Evolutionary conservation across 2,888 invertebrate genomes (phyloP).

Genomic region (Zonitis immaculata): DNA sequence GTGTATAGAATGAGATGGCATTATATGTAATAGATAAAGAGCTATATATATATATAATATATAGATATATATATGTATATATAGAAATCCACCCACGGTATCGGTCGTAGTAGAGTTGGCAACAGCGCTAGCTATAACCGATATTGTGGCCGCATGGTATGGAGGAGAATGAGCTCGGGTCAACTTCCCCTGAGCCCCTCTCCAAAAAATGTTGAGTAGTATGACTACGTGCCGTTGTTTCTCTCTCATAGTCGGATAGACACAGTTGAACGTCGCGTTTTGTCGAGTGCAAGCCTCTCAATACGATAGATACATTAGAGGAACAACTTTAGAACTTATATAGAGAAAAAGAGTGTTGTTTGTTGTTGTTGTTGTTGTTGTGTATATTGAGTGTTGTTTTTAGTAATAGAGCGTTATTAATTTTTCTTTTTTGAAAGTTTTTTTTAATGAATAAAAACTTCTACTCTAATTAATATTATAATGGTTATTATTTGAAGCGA

Average conservation of each 20-base stretch:
- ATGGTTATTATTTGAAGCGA: slow-evolving; percentile 25
- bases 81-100: slow-evolving; percentile 44
- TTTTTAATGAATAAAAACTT: no score
- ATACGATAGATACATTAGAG: not conserved
- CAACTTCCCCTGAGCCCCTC: slow-evolving; percentile 59
- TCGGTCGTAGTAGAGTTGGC: slow-evolving; percentile 41
- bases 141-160: slow-evolving; percentile 52
- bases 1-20: slow-evolving; percentile 25
- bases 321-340: not conserved
- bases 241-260: slow-evolving; percentile 55
- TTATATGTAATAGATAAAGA: slow-evolving; percentile 11
- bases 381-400: not conserved
- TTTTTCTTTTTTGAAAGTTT: not conserved
- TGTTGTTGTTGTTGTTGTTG: no score
- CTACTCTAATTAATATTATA: not conserved
- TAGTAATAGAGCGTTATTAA: not conserved
- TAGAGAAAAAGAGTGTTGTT: not conserved
- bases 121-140: slow-evolving; percentile 49
- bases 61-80: no score
- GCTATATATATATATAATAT: no score
- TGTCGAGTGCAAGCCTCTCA: slow-evolving; percentile 28
- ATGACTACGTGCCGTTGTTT: slow-evolving; percentile 56
- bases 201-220: slow-evolving; percentile 20
- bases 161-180: slow-evolving; percentile 48
- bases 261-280: slow-evolving; percentile 47